Percentiles rank a stretch among this genome's conserved stretches.
Evolutionary conservation across 92 coral and sea anemone species (phyloP).

Genomic region (Zoanthus sociatus): DNA sequence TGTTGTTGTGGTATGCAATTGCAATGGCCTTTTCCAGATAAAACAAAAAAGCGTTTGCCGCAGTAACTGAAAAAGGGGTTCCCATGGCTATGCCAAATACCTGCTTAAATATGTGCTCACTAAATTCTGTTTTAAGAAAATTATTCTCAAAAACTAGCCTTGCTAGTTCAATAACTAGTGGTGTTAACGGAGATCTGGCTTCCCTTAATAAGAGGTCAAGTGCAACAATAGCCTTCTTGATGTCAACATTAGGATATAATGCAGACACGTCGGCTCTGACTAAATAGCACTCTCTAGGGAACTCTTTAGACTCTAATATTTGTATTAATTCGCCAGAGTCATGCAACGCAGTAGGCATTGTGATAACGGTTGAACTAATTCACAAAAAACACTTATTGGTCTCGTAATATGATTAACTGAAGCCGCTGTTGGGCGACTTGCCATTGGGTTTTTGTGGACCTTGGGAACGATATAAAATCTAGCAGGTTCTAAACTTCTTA

Average conservation of each 20-base stretch:
- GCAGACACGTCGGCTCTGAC: not conserved
- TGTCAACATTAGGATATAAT: not conserved
- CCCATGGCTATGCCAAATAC: slow-evolving; percentile 12
- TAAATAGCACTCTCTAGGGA: not conserved
- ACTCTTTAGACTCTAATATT: not conserved
- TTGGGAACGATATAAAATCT: not conserved
- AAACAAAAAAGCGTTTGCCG: slow-evolving; percentile 15
- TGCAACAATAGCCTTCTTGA: slow-evolving; percentile 6
- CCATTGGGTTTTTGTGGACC: not conserved
- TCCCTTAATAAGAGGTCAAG: slow-evolving; percentile 12
- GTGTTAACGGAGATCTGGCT: not conserved
- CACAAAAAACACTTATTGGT: not conserved
- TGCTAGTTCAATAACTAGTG: not conserved
- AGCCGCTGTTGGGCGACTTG: not conserved
- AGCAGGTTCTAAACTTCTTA: slow-evolving; percentile 1
- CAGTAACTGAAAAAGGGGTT: slow-evolving; percentile 1
- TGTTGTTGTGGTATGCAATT: too few species aligned
- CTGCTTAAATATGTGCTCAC: not conserved
- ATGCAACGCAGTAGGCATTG: slow-evolving; percentile 1
- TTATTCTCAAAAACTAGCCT: slow-evolving; percentile 14
- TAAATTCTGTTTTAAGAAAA: slow-evolving; percentile 10
- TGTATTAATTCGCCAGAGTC: not conserved
- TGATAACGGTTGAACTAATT: not conserved
- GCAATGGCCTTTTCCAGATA: not conserved
- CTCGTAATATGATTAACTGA: not conserved